Conservation (phyloP, 1,140 invertebrate genomes). For the Muscidifurax raptorellus region DNA sequence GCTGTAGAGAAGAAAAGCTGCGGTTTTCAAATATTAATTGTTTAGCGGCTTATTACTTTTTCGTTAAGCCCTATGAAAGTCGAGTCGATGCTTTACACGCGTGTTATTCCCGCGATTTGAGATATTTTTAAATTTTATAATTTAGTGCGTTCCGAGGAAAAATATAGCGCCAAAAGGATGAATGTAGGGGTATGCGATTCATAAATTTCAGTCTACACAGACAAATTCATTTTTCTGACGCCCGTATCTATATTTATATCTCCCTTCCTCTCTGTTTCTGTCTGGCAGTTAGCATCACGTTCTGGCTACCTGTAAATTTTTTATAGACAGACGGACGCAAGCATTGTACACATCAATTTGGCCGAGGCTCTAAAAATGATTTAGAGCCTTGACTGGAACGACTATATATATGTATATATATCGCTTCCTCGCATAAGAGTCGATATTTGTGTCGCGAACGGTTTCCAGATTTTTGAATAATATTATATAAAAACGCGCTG, state of each 20-base stretch:
- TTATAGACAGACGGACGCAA: neutral
- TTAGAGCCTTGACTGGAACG: neutral
- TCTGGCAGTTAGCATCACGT: conserved; percentile 4
- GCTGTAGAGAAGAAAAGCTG: neutral
- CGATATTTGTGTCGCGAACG: too few relatives aligned
- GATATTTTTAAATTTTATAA: neutral
- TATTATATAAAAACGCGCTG: too few relatives aligned
- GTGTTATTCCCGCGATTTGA: neutral
- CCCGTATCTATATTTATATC: too few relatives aligned
- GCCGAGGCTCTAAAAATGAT: neutral
- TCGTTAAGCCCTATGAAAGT: neutral
- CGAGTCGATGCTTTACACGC: neutral
- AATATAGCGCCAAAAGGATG: neutral
- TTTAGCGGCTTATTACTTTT: neutral
- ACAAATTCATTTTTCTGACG: conserved; percentile 7
- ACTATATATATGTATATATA: too few relatives aligned
- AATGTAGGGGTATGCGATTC: neutral
- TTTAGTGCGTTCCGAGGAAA: neutral
- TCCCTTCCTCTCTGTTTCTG: neutral
- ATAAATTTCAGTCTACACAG: neutral
- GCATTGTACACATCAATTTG: neutral
- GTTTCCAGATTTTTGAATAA: too few relatives aligned
- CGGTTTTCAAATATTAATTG: too few relatives aligned
- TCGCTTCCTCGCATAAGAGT: too few relatives aligned
- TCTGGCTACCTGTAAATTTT: conserved; percentile 3